Conservation (phyloP, 2,797 vertebrate species). For the Mormyrops attenuatus region DNA sequence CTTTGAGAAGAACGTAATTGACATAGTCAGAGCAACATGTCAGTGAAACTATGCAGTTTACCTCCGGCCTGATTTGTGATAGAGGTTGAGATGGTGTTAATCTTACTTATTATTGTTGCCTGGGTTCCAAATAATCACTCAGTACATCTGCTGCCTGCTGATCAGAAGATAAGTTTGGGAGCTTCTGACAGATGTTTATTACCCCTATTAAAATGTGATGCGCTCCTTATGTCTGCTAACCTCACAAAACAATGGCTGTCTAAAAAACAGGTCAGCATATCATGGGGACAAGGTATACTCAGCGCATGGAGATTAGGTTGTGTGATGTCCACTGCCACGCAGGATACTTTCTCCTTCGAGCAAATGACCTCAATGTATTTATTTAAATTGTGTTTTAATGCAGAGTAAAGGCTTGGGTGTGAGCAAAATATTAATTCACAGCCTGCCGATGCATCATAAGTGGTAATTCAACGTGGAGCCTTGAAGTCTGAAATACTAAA, state of each 20-base stretch:
- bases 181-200: not conserved
- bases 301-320: not conserved
- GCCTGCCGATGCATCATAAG: not conserved
- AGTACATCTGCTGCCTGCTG: not conserved
- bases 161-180: slow-evolving; percentile 8
- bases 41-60: not conserved
- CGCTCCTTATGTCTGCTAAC: not conserved
- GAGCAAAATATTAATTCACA: not conserved
- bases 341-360: not conserved
- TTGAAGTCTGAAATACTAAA: not conserved
- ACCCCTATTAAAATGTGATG: not conserved
- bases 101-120: slow-evolving; percentile 4
- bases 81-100: not conserved
- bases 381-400: slow-evolving; percentile 2
- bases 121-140: not conserved
- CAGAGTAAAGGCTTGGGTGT: not conserved
- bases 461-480: not conserved
- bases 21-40: not conserved
- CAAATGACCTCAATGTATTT: not conserved
- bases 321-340: not conserved
- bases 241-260: not conserved
- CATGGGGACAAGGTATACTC: not conserved
- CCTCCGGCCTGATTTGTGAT: not conserved
- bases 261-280: not conserved
- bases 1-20: not conserved